A percentile compares a stretch with the other conserved stretches of the same genome.
These are phyloP conservation scores for Gerris lacustris DNA, from an alignment of 2,888 invertebrate species.

Conservation along the genomic window DNA sequence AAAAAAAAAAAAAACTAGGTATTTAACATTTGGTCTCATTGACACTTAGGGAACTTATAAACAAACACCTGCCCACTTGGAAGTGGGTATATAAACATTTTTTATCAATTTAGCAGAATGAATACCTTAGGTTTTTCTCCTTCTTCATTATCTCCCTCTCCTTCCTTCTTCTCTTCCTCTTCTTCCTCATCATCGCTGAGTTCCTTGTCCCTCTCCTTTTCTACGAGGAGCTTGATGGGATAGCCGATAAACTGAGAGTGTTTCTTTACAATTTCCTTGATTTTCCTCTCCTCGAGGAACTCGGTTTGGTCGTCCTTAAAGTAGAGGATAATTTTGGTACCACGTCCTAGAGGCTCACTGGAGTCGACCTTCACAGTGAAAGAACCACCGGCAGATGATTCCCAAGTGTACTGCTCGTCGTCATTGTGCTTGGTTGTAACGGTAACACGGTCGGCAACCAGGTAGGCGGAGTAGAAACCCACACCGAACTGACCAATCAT, in stretches of 20 bases:
- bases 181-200: constrained; percentile 86
- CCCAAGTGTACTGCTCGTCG: constrained; percentile 97
- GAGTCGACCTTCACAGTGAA: constrained; percentile 76
- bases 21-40: too few relatives aligned
- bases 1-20: too few relatives aligned
- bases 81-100: too few relatives aligned
- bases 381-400: constrained; percentile 94
- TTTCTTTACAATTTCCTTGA: constrained; percentile 97
- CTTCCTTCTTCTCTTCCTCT: constrained; percentile 39
- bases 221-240: constrained; percentile 87
- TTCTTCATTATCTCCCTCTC: constrained; percentile 38
- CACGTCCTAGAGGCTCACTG: constrained; percentile 74
- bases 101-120: too few relatives aligned
- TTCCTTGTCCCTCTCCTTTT: constrained; percentile 95
- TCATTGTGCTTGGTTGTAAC: constrained; percentile 95
- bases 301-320: constrained; percentile 94
- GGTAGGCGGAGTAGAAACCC: constrained; percentile 97
- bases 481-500: constrained; percentile 99
- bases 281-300: constrained; percentile 83
- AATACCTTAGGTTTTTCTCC: constrained; percentile 43
- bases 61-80: too few relatives aligned
- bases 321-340: constrained; percentile 86
- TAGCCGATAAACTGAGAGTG: constrained; percentile 99
- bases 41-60: too few relatives aligned
- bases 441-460: constrained; percentile 86